Evolutionary conservation across 2,797 vertebrate species (phyloP).

Genomic region (Enteromius fasciolatus): DNA sequence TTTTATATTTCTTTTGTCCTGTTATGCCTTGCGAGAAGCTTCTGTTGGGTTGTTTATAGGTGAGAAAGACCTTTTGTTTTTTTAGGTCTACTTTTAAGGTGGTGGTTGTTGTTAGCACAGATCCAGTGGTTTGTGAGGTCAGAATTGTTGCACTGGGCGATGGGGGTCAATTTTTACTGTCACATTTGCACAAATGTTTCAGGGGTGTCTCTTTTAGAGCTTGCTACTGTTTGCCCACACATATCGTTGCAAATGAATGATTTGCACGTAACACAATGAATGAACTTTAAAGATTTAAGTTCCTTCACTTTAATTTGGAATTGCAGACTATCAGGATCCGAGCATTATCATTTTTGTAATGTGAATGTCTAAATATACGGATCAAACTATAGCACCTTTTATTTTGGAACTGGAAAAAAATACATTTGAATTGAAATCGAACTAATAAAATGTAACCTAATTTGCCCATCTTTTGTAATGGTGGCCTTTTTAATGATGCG

Average conservation of each 20-base stretch:
- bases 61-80: slow-evolving; percentile 20
- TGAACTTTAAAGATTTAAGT: slow-evolving; percentile 58
- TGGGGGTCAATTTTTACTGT: slow-evolving; percentile 36
- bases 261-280: slow-evolving; percentile 64
- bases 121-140: slow-evolving; percentile 30
- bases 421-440: neutral
- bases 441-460: neutral
- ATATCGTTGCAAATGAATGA: slow-evolving; percentile 20
- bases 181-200: slow-evolving; percentile 50
- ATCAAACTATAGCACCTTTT: slow-evolving; percentile 24
- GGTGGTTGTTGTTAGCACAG: slow-evolving; percentile 4
- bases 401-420: slow-evolving; percentile 5
- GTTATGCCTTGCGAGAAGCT: slow-evolving; percentile 14
- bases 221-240: slow-evolving; percentile 67
- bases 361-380: slow-evolving; percentile 69
- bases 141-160: slow-evolving; percentile 31
- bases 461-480: neutral
- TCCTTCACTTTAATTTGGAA: slow-evolving; percentile 47
- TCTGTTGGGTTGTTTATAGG: neutral
- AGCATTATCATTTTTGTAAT: slow-evolving; percentile 59
- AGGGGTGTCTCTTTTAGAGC: slow-evolving; percentile 30
- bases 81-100: slow-evolving; percentile 1
- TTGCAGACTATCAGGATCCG: slow-evolving; percentile 43
- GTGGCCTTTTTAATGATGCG: slow-evolving; percentile 29
- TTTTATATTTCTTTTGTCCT: neutral